Conservation (phyloP, 2,888 invertebrate species). For the Drosophila meridionalis region DNA sequence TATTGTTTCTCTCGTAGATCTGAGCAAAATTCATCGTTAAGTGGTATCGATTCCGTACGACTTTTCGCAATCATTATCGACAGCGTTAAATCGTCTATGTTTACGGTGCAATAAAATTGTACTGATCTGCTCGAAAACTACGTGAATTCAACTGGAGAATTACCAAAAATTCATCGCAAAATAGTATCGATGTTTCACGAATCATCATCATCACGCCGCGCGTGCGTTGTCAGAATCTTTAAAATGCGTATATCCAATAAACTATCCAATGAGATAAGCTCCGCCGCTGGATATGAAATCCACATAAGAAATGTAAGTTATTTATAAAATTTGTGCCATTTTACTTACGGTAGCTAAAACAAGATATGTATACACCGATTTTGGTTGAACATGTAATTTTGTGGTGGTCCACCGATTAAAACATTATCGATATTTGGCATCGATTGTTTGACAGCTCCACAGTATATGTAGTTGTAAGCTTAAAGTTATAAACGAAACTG, state of each 20-base stretch:
- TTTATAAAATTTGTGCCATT: neutral
- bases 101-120: neutral
- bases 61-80: neutral
- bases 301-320: neutral
- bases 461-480: constrained; percentile 58
- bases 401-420: constrained; percentile 33
- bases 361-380: neutral
- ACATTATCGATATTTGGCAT: constrained; percentile 34
- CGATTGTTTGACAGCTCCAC: constrained; percentile 38
- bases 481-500: constrained; percentile 51
- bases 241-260: neutral
- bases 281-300: neutral
- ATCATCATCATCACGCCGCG: neutral
- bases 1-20: neutral
- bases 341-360: neutral
- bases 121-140: neutral
- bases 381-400: neutral
- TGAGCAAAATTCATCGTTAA: neutral
- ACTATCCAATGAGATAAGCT: neutral
- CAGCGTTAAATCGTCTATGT: neutral
- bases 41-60: neutral
- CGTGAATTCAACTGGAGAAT: neutral
- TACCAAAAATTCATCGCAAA: neutral
- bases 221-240: constrained; percentile 1
- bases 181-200: neutral